Conservation (phyloP, 2,797 vertebrate species). For the Gastrophryne carolinensis region DNA sequence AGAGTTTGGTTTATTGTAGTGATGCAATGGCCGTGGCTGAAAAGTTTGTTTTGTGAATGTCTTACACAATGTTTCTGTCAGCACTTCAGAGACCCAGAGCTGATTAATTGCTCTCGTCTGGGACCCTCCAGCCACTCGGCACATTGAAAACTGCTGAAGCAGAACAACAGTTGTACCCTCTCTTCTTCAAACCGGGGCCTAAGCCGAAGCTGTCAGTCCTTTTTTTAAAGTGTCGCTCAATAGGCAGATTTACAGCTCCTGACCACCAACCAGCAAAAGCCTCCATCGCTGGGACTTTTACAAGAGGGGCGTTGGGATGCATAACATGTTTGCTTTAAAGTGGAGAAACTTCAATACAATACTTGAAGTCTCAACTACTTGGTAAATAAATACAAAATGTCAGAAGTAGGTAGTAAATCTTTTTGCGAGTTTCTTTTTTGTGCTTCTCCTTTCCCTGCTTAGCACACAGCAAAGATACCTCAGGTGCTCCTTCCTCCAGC, state of each 20-base stretch:
- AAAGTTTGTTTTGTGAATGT: constrained; percentile 65
- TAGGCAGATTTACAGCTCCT: constrained; percentile 81
- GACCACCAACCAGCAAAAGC: constrained; percentile 66
- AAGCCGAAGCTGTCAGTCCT: constrained; percentile 79
- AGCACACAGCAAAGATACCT: background rate
- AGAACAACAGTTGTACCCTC: constrained; percentile 79
- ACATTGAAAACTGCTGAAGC: constrained; percentile 77
- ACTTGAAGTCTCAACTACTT: background rate
- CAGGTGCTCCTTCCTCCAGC: no score
- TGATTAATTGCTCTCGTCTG: constrained; percentile 78
- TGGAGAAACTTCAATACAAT: no score
- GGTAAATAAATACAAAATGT: background rate
- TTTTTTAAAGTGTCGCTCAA: constrained; percentile 77
- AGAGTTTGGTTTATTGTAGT: constrained; percentile 29
- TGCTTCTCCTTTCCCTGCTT: no score
- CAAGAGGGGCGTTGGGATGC: background rate
- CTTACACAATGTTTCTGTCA: constrained; percentile 73
- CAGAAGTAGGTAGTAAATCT: no score
- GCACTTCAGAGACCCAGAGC: constrained; percentile 66
- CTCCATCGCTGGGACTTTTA: background rate
- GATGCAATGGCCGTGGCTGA: constrained; percentile 12
- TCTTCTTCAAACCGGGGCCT: constrained; percentile 71
- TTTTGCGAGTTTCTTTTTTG: no score
- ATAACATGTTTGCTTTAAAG: background rate
- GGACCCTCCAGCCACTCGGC: constrained; percentile 77